These are phyloP conservation scores for Onychorhynchus coronatus DNA, from an alignment of 2,113 vertebrate genomes.

Conservation along the genomic window DNA sequence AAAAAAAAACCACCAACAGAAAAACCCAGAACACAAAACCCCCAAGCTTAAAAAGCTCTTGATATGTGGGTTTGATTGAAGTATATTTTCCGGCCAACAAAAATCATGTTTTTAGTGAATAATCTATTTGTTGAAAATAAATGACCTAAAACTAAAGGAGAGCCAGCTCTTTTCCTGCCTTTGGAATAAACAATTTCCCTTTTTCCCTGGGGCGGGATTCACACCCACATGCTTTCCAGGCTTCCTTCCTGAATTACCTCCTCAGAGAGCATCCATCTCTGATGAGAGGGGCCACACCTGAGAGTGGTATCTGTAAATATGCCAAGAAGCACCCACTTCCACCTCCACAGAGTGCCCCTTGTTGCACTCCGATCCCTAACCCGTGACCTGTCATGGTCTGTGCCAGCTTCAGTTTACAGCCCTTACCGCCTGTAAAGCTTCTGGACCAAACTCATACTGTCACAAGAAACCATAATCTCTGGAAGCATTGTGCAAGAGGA, in stretches of 20 bases:
- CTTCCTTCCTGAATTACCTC: conserved; percentile 49
- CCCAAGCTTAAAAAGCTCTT: not conserved
- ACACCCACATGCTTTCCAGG: conserved; percentile 43
- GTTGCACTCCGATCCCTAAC: not conserved
- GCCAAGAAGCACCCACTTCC: conserved; percentile 2
- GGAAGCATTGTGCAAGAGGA: not conserved
- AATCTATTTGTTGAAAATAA: conserved; percentile 49
- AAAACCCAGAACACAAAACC: too few relatives aligned
- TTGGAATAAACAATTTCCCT: conserved; percentile 45
- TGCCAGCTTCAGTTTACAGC: not conserved
- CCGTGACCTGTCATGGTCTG: not conserved
- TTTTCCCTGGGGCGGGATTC: conserved; percentile 24
- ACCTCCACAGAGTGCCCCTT: not conserved
- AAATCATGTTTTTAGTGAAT: conserved; percentile 2
- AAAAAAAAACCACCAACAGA: too few relatives aligned
- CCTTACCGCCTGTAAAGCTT: not conserved
- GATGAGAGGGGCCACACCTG: conserved; percentile 51
- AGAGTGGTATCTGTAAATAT: conserved; percentile 18
- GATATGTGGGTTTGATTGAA: not conserved
- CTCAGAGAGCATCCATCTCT: not conserved
- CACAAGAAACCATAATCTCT: not conserved
- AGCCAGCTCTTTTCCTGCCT: conserved; percentile 19
- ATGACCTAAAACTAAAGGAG: not conserved
- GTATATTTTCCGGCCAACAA: conserved; percentile 11
- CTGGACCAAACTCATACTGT: not conserved